Conservation (phyloP, 1,140 invertebrate species). For the Contarinia nasturtii region DNA sequence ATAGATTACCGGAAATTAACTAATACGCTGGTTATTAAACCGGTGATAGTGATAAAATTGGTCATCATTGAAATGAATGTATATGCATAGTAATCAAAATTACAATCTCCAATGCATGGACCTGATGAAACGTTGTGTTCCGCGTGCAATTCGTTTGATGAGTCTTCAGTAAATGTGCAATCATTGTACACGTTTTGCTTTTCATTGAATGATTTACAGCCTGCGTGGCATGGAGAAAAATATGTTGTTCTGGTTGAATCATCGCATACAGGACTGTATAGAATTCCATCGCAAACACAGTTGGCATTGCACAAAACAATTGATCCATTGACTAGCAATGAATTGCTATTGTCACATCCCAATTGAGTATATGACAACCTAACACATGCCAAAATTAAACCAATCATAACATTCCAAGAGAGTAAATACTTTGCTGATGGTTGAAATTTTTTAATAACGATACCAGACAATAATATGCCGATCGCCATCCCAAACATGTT, state of each 20-base stretch:
- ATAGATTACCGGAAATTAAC: slow-evolving; percentile 30
- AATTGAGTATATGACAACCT: slow-evolving; percentile 33
- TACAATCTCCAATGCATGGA: slow-evolving; percentile 31
- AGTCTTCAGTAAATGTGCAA: not conserved
- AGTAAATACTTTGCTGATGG: slow-evolving; percentile 36
- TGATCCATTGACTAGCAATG: slow-evolving; percentile 20
- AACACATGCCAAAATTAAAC: slow-evolving; percentile 35
- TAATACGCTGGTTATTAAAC: slow-evolving; percentile 37
- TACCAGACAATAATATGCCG: slow-evolving; percentile 40
- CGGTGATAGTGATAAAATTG: slow-evolving; percentile 33
- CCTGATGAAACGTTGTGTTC: slow-evolving; percentile 18
- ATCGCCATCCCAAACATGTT: slow-evolving; percentile 34
- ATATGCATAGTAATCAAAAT: slow-evolving; percentile 22
- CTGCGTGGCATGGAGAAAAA: slow-evolving; percentile 42
- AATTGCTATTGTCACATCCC: slow-evolving; percentile 26
- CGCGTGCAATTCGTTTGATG: not conserved
- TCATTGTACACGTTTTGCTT: not conserved
- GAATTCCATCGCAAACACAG: slow-evolving; percentile 31
- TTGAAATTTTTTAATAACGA: slow-evolving; percentile 38
- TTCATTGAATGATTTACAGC: slow-evolving; percentile 21
- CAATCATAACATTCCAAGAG: slow-evolving; percentile 43
- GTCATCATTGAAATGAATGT: slow-evolving; percentile 27
- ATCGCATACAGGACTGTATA: slow-evolving; percentile 37
- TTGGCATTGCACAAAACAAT: slow-evolving; percentile 28
- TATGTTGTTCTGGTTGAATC: slow-evolving; percentile 29